These are phyloP conservation scores for Acrocephalus arundinaceus DNA, from an alignment of 2,113 vertebrate species.

Conservation along the genomic window DNA sequence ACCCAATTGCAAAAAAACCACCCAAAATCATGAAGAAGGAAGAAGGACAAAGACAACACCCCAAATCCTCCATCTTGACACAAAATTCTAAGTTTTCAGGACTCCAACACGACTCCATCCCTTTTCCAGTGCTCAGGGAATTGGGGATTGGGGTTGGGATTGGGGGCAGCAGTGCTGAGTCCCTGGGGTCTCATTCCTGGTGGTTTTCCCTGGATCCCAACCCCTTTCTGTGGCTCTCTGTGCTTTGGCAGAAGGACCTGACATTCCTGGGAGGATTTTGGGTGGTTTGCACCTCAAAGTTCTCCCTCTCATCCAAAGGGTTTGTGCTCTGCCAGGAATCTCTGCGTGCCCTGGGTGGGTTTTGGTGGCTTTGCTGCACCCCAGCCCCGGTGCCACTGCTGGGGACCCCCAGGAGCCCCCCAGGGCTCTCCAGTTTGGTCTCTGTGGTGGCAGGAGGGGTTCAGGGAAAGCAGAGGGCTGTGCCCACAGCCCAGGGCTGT, in stretches of 20 bases:
- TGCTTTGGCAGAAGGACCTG: not conserved
- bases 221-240: not conserved
- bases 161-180: not conserved
- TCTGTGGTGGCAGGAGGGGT: rapidly evolving
- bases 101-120: not conserved
- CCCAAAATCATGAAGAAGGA: too few species aligned
- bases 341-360: rapidly evolving
- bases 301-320: not conserved
- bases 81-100: too few species aligned
- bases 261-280: not conserved
- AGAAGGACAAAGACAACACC: too few species aligned
- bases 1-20: too few species aligned
- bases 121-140: rapidly evolving
- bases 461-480: not conserved
- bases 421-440: not conserved
- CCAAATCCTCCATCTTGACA: too few species aligned
- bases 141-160: not conserved
- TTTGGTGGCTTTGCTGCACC: not conserved
- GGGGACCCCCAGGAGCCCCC: not conserved
- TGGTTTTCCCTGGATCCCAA: not conserved
- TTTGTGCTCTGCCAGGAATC: not conserved
- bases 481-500: not conserved
- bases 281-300: not conserved
- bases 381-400: rapidly evolving
- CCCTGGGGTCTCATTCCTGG: not conserved